Evolutionary conservation across 2,797 vertebrate genomes (phyloP).

Genomic region (Gallinago solitaria): DNA sequence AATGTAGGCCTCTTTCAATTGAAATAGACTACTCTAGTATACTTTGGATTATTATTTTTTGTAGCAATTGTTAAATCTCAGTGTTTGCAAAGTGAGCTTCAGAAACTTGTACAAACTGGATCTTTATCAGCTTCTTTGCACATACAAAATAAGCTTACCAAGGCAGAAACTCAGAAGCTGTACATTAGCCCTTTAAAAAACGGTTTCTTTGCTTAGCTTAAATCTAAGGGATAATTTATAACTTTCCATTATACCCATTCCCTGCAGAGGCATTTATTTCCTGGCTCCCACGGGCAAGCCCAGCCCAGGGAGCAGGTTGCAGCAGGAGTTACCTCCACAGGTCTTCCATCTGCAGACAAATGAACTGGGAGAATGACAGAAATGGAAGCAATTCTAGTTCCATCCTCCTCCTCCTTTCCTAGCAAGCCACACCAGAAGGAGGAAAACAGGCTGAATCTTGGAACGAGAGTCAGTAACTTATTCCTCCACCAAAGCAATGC

Average conservation of each 20-base stretch:
- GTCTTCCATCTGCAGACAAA: neutral
- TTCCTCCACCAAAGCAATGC: neutral
- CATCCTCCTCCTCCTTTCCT: neutral
- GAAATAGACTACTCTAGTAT: neutral
- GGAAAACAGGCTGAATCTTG: neutral
- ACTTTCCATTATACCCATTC: neutral
- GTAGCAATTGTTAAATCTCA: neutral
- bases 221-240: neutral
- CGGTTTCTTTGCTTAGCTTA: neutral
- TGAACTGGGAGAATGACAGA: accelerated
- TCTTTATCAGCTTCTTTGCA: neutral
- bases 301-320: neutral
- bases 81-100: neutral
- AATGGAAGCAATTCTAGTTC: neutral
- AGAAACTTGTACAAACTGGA: neutral
- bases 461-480: neutral
- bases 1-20: neutral
- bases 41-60: neutral
- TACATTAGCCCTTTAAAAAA: neutral
- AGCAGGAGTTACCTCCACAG: neutral
- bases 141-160: neutral
- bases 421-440: neutral
- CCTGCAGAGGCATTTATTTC: neutral
- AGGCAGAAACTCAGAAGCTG: neutral
- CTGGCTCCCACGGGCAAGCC: neutral